Percentiles rank a stretch among this genome's conserved stretches.
Conservation (phyloP, 2,888 invertebrate genomes). For the Macrophya annulata region DNA sequence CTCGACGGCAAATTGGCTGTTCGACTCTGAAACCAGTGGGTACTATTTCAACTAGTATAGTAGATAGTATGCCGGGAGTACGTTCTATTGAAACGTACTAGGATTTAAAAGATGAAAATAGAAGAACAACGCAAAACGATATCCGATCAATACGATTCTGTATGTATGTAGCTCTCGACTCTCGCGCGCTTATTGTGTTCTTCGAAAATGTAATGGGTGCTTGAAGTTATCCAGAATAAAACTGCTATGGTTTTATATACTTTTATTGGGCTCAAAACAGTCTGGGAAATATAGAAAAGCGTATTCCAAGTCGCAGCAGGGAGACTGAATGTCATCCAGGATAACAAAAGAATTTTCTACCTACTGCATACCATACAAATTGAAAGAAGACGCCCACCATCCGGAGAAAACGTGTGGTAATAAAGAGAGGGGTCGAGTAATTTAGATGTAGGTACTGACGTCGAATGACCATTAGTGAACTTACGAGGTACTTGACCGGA, state of each 20-base stretch:
- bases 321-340: slow-evolving; percentile 22
- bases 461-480: slow-evolving; percentile 31
- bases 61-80: slow-evolving; percentile 12
- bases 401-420: neutral
- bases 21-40: slow-evolving; percentile 27
- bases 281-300: slow-evolving; percentile 10
- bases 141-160: slow-evolving; percentile 34
- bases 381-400: neutral
- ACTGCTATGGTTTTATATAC: slow-evolving; percentile 30
- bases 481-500: slow-evolving; percentile 16
- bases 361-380: neutral
- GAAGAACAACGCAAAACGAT: slow-evolving; percentile 28
- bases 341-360: slow-evolving; percentile 7
- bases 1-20: slow-evolving; percentile 43
- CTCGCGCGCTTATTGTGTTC: slow-evolving; percentile 30
- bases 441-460: slow-evolving; percentile 28
- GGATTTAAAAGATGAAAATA: slow-evolving; percentile 33
- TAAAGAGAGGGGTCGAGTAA: neutral
- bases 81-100: slow-evolving; percentile 13
- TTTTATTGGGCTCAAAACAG: slow-evolving; percentile 12
- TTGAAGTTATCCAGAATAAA: slow-evolving; percentile 38
- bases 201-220: slow-evolving; percentile 39
- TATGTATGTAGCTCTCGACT: slow-evolving; percentile 10
- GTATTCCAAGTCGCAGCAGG: neutral
- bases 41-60: slow-evolving; percentile 27